Conservation (phyloP, 2,888 invertebrate species). For the Archips crataeganus region DNA sequence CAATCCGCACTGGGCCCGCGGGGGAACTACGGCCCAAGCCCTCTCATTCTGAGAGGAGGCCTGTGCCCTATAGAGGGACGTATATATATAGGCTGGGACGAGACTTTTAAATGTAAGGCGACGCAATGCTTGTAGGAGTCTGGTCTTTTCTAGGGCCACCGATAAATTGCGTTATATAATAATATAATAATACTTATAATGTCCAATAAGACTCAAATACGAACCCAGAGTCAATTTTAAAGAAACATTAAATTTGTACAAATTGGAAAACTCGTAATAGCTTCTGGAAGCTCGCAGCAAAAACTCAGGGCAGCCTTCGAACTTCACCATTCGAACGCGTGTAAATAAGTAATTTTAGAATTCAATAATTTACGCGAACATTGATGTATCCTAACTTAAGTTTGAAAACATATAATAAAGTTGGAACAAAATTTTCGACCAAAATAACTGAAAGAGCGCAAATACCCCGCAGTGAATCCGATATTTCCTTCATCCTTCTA, state of each 20-base stretch:
- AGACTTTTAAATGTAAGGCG: no score
- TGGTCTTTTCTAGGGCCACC: neutral
- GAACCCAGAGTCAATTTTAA: neutral
- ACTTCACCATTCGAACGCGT: neutral
- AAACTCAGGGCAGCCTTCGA: neutral
- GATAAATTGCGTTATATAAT: neutral
- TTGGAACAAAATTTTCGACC: neutral
- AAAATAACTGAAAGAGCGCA: neutral
- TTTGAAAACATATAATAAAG: neutral
- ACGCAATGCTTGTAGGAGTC: neutral
- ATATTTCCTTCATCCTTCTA: conserved; percentile 4
- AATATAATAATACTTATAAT: no score
- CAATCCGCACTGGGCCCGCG: no score
- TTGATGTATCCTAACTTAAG: neutral
- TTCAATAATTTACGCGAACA: neutral
- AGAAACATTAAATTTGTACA: neutral
- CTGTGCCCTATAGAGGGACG: no score
- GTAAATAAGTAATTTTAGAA: neutral
- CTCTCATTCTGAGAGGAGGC: no score
- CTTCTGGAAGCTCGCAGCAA: neutral
- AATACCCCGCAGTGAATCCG: neutral
- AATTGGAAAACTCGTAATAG: neutral
- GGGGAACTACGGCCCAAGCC: no score
- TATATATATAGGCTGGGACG: no score
- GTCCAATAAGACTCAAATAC: no score